Conservation (phyloP, 2,888 invertebrate genomes). For the Deroplatys truncata region DNA sequence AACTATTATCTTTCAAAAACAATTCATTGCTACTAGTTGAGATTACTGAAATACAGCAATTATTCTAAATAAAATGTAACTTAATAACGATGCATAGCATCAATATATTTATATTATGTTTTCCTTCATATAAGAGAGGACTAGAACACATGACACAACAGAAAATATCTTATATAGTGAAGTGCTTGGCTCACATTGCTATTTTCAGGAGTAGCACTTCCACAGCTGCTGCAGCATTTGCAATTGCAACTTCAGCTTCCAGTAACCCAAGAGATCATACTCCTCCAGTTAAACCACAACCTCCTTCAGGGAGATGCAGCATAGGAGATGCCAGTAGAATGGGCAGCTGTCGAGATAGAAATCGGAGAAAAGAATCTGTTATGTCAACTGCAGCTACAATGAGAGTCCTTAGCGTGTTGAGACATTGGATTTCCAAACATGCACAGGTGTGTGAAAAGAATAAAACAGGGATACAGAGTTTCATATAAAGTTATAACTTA, state of each 20-base stretch:
- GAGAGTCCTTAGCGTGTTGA: conserved; percentile 83
- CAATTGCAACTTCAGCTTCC: conserved; percentile 84
- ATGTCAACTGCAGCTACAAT: conserved; percentile 92
- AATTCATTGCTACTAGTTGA: too few relatives aligned
- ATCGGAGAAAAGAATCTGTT: conserved; percentile 64
- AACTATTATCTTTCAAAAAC: too few relatives aligned
- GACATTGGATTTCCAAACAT: conserved; percentile 91
- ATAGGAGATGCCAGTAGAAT: conserved; percentile 36
- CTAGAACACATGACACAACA: background rate
- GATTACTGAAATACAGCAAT: too few relatives aligned
- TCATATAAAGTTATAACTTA: background rate
- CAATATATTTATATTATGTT: too few relatives aligned
- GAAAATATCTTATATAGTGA: background rate
- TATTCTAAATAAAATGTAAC: too few relatives aligned
- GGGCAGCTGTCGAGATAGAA: conserved; percentile 49
- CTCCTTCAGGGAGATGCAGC: conserved; percentile 37
- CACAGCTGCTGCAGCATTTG: conserved; percentile 85
- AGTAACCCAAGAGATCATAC: conserved; percentile 72
- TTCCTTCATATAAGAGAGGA: too few relatives aligned
- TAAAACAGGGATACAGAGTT: background rate
- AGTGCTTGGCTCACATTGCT: background rate
- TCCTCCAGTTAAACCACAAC: conserved; percentile 32
- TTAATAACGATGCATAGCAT: too few relatives aligned
- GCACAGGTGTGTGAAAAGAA: conserved; percentile 54
- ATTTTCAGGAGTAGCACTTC: conserved; percentile 71